Base-by-base conservation (phyloP, 2,113 vertebrate genomes). In the Erythrocercus mccallii region DNA sequence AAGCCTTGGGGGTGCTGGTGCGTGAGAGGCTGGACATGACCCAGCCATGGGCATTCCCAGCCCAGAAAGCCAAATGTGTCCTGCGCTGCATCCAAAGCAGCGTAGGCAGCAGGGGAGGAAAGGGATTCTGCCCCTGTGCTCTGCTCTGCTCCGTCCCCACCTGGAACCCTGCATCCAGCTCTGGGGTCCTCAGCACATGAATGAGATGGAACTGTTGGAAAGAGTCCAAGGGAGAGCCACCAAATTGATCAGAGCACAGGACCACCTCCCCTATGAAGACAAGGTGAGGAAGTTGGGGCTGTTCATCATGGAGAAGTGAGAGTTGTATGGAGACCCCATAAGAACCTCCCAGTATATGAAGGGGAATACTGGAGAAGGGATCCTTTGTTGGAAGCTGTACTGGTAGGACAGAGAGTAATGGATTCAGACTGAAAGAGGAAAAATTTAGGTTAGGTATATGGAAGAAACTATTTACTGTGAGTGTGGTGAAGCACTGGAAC, bases 181-280 rank as follows among this genome's bases (percentile, higher is more conserved):
- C 60, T 33, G 58, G 51, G 31, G 27, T 16, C 15, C 27, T n/a
- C 37, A 15, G 24, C 45, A 44, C 11, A 38, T 9, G 51, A 7
- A 44, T 4, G 38, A 18, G 3, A 11, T 3, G 45, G 24, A 68
- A 0, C 20, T 53, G 9, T 0, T 11, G 60, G 44, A 73, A 5
- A 0, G 16, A 25, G 68, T 68, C 20, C 53, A 53, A 12, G 12
- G 23, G 7, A 45, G 4, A 14, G 20, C 2, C 23, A 38, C 3
- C 11, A 73, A 17, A 10, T 5, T 48, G 40, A 54, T 37, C 10
- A 57, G 66, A 73, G 69, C 10, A 12, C 11, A 45, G 37, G 3
- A 81, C 15, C 10, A 44, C 5, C 15, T 74, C 13, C 5, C 11
- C 19, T 53, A 0, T 0, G 0, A 47, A 54, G 24, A 15, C 20